phyloP scores from a whole-genome alignment of 2,797 vertebrate genomes.

The Mus caroli region DNA sequence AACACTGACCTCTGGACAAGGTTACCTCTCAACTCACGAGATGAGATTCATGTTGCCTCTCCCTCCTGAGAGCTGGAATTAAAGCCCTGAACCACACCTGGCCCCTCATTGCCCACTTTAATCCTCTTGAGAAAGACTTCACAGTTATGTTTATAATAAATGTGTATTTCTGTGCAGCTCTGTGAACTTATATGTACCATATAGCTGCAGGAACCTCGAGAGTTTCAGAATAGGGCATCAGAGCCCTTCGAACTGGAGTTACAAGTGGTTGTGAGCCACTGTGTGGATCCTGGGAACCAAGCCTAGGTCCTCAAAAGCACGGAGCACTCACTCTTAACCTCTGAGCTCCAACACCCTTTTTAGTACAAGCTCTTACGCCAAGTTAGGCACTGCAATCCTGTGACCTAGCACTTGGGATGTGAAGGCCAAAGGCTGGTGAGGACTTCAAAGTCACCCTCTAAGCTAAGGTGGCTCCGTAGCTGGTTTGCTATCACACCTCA shows the following conservation, averaged over 20 bases:
- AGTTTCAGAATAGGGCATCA: not conserved
- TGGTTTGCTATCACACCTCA: not conserved
- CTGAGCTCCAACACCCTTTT: not conserved
- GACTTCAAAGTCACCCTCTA: not conserved
- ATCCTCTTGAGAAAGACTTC: not conserved
- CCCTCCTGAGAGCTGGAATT: too few relatives aligned
- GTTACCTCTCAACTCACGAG: not conserved
- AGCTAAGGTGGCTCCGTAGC: not conserved
- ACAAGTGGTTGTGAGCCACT: not conserved
- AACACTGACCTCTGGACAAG: not conserved
- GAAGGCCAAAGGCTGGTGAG: not conserved
- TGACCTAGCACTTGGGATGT: not conserved
- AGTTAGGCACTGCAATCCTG: not conserved
- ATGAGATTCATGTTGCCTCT: not conserved
- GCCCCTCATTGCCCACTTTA: slow-evolving; percentile 32
- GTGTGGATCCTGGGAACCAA: not conserved
- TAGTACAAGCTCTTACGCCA: not conserved
- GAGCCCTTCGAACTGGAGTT: not conserved
- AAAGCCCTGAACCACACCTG: not conserved
- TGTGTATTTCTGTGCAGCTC: not conserved
- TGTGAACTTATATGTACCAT: not conserved
- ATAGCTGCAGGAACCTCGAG: not conserved
- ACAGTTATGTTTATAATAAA: not conserved
- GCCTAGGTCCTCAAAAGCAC: not conserved
- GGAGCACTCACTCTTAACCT: not conserved